These are phyloP conservation scores for Andricus quercusramuli DNA, from an alignment of 2,888 invertebrate species.

Conservation along the genomic window DNA sequence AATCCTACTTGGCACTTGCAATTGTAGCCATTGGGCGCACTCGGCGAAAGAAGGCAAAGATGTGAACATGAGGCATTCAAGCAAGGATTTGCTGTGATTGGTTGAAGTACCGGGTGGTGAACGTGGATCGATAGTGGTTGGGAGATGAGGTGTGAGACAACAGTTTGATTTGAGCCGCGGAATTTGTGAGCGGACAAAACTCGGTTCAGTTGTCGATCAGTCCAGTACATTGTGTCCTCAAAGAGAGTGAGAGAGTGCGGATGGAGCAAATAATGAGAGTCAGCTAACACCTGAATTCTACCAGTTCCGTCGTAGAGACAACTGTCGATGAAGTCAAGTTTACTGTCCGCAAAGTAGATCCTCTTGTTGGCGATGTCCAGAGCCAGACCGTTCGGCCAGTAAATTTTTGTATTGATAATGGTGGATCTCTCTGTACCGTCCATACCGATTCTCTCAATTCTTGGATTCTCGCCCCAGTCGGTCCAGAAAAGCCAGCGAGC, in stretches of 20 bases:
- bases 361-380: slow-evolving; percentile 95
- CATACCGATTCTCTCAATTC: slow-evolving; percentile 97
- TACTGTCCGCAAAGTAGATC: slow-evolving; percentile 98
- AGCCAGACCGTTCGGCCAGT: slow-evolving; percentile 99
- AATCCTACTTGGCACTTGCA: slow-evolving; percentile 97
- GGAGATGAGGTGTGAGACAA: slow-evolving; percentile 95
- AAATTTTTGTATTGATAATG: slow-evolving; percentile 96
- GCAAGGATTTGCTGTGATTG: slow-evolving; percentile 89
- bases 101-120: slow-evolving; percentile 96
- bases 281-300: slow-evolving; percentile 91
- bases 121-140: slow-evolving; percentile 97
- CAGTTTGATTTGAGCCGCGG: slow-evolving; percentile 93
- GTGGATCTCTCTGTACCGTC: slow-evolving; percentile 92
- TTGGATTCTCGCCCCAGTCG: slow-evolving; percentile 98
- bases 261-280: slow-evolving; percentile 95
- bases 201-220: slow-evolving; percentile 94
- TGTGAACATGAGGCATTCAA: slow-evolving; percentile 89
- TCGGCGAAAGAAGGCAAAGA: slow-evolving; percentile 93
- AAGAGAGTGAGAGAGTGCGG: slow-evolving; percentile 97
- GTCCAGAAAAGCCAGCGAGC: slow-evolving; percentile 98
- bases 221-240: slow-evolving; percentile 98
- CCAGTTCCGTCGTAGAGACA: slow-evolving; percentile 97
- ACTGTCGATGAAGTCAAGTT: slow-evolving; percentile 98
- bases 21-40: slow-evolving; percentile 84
- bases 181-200: slow-evolving; percentile 95